Evolutionary conservation across 2,888 invertebrate genomes (phyloP).

Genomic region (Athalia circularis): DNA sequence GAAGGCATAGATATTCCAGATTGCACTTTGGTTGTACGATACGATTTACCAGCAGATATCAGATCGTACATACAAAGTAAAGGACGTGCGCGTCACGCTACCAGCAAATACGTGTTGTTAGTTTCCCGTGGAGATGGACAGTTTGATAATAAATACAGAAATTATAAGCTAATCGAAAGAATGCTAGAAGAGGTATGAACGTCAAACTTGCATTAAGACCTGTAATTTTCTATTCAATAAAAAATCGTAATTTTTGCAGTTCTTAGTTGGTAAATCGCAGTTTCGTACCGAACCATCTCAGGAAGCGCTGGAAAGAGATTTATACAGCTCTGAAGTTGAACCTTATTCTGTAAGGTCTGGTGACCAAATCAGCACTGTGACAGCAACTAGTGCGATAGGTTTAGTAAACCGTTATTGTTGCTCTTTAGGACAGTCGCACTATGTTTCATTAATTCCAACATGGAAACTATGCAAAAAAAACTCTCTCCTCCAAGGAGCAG

Average conservation of each 20-base stretch:
- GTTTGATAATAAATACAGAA: conserved; percentile 70
- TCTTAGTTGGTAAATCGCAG: conserved; percentile 78
- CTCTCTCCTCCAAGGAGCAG: conserved; percentile 50
- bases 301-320: conserved; percentile 75
- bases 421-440: conserved; percentile 77
- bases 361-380: conserved; percentile 69
- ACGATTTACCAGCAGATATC: conserved; percentile 83
- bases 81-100: conserved; percentile 86
- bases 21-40: conserved; percentile 88
- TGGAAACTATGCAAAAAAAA: conserved; percentile 58
- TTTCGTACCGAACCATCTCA: conserved; percentile 76
- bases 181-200: conserved; percentile 74
- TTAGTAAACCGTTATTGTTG: conserved; percentile 89
- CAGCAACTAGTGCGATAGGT: conserved; percentile 79
- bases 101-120: conserved; percentile 80
- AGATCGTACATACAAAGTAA: conserved; percentile 93
- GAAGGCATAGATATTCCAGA: conserved; percentile 92
- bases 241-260: conserved; percentile 67
- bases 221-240: not conserved
- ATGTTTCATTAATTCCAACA: conserved; percentile 58
- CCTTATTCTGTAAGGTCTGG: conserved; percentile 73
- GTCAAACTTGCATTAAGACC: no score
- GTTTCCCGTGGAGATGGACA: conserved; percentile 69
- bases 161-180: conserved; percentile 76
- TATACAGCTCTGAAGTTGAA: conserved; percentile 77